Evolutionary conservation across 2,797 vertebrate species (phyloP).

Genomic region (Dipus sagitta): DNA sequence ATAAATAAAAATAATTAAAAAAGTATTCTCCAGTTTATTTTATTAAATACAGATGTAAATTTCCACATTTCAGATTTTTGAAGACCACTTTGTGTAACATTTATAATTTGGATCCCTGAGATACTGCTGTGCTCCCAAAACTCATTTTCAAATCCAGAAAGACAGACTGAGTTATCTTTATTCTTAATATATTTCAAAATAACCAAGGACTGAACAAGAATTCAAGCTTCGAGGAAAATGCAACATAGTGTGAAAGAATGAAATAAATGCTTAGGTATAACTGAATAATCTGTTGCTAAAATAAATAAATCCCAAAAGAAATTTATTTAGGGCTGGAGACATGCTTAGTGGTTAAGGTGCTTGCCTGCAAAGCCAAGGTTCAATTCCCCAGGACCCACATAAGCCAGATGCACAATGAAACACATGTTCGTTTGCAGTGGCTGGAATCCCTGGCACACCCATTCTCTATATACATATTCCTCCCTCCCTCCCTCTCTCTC

Average conservation of each 20-base stretch:
- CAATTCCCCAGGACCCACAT: no score
- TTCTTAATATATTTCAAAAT: slow-evolving; percentile 35
- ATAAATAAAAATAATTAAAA: neutral
- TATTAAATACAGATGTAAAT: slow-evolving; percentile 7
- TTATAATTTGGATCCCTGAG: slow-evolving; percentile 8
- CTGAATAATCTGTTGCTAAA: slow-evolving; percentile 42
- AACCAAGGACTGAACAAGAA: slow-evolving; percentile 43
- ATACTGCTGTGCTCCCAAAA: slow-evolving; percentile 16
- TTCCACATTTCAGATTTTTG: slow-evolving; percentile 49
- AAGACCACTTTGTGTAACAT: neutral
- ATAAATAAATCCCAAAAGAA: slow-evolving; percentile 44
- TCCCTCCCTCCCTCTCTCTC: no score
- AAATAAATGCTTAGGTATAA: slow-evolving; percentile 37
- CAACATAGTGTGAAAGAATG: slow-evolving; percentile 14
- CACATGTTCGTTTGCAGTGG: no score
- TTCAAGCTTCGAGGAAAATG: slow-evolving; percentile 32
- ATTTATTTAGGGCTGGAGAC: neutral
- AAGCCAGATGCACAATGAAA: no score
- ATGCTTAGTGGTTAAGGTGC: no score
- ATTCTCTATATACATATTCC: no score
- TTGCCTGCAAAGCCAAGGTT: no score
- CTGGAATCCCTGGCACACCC: no score
- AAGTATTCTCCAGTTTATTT: slow-evolving; percentile 1
- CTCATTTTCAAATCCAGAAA: slow-evolving; percentile 73
- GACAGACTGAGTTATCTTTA: neutral